Conservation (phyloP, 2,888 invertebrate genomes). For the Salpingus planirostris region DNA sequence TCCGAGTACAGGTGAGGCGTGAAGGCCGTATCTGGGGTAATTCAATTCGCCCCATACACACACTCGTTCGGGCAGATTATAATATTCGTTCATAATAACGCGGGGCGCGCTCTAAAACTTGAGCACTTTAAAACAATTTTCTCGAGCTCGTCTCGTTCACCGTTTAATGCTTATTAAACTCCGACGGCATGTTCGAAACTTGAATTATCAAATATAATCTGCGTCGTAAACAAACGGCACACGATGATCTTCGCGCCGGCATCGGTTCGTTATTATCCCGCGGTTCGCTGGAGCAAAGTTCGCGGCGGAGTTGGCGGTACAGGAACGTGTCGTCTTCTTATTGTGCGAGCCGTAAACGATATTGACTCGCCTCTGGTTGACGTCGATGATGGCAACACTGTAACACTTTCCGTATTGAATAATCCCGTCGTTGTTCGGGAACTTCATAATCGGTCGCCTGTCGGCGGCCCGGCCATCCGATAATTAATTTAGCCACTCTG, state of each 20-base stretch:
- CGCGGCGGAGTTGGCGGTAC: constrained; percentile 3
- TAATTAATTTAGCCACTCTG: constrained; percentile 12
- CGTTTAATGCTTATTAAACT: constrained; percentile 22
- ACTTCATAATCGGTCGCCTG: constrained; percentile 16
- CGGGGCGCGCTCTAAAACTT: constrained; percentile 16
- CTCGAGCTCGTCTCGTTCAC: constrained; percentile 18
- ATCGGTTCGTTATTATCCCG: constrained; percentile 21
- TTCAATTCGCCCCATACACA: constrained; percentile 15
- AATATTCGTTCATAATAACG: no score
- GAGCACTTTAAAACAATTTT: constrained; percentile 21
- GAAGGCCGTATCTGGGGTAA: no score
- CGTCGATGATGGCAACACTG: constrained; percentile 8
- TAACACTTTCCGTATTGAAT: constrained; percentile 14
- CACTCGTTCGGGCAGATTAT: constrained; percentile 13
- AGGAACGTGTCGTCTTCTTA: constrained; percentile 6
- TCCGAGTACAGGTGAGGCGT: no score
- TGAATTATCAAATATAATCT: constrained; percentile 24
- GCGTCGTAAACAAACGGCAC: constrained; percentile 24
- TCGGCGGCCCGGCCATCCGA: constrained; percentile 9
- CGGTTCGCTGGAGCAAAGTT: constrained; percentile 8
- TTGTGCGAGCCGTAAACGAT: constrained; percentile 10
- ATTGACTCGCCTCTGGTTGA: constrained; percentile 11
- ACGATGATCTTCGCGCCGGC: no score
- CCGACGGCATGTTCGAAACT: constrained; percentile 21
- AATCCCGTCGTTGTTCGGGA: constrained; percentile 11